phyloP scores from a whole-genome alignment of 2,113 vertebrate genomes.

The Petromus typicus region DNA sequence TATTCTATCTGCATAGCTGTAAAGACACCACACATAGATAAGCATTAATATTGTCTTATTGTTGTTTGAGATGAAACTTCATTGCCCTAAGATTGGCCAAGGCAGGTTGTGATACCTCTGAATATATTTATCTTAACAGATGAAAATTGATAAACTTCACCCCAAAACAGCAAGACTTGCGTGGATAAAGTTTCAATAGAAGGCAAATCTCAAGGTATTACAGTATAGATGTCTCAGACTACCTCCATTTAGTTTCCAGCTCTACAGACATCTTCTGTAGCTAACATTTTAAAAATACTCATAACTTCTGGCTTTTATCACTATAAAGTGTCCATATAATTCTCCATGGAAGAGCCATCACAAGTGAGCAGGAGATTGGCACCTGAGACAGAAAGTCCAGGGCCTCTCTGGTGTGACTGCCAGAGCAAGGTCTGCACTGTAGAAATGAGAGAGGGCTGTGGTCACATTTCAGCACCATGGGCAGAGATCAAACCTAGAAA shows the following conservation, averaged over 20 bases:
- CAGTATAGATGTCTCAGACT: not conserved
- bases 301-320: not conserved
- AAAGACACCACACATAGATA: fast-evolving
- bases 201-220: not conserved
- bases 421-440: not conserved
- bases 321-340: not conserved
- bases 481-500: not conserved
- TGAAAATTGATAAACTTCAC: not conserved
- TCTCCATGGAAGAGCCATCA: too few species aligned
- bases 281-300: not conserved
- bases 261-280: not conserved
- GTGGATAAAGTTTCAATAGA: not conserved
- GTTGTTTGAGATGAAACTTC: not conserved
- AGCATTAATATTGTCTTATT: not conserved
- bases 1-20: fast-evolving
- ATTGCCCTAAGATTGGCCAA: not conserved
- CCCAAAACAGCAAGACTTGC: not conserved
- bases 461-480: not conserved
- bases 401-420: fast-evolving
- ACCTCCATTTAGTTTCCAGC: not conserved
- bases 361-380: not conserved
- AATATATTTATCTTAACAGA: not conserved
- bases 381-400: not conserved
- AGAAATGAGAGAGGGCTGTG: fast-evolving
- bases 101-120: not conserved